Evolutionary conservation across 2,113 vertebrate genomes (phyloP).

Genomic region (Jacana jacana): DNA sequence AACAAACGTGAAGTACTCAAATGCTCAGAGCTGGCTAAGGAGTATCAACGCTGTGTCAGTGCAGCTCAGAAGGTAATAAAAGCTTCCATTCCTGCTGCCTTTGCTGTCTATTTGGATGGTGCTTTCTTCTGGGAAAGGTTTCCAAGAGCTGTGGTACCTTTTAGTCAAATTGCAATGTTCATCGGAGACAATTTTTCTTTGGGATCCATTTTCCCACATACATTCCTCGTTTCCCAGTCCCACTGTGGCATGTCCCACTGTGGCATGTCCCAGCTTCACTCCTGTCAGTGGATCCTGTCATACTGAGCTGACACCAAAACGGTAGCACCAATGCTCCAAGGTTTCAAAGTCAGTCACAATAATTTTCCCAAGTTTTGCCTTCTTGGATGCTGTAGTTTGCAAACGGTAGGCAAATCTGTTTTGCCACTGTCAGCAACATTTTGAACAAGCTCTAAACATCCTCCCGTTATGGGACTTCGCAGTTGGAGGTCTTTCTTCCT

Average conservation of each 20-base stretch:
- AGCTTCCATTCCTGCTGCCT: not conserved
- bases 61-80: conserved; percentile 85
- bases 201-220: not conserved
- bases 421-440: not conserved
- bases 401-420: not conserved
- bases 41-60: conserved; percentile 89
- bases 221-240: not conserved
- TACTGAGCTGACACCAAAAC: not conserved
- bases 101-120: not conserved
- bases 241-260: not conserved
- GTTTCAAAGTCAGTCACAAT: not conserved
- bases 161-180: not conserved
- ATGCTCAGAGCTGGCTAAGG: conserved; percentile 88
- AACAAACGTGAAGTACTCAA: conserved; percentile 84
- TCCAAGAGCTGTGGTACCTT: not conserved
- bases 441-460: not conserved
- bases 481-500: not conserved
- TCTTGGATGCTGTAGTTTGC: not conserved
- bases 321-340: not conserved
- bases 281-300: not conserved
- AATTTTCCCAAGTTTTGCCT: not conserved
- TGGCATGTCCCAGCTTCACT: not conserved
- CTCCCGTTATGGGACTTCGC: not conserved
- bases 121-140: not conserved
- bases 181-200: not conserved